These are phyloP conservation scores for Drosophila kuntzei DNA, from an alignment of 2,888 invertebrate species.

Conservation along the genomic window DNA sequence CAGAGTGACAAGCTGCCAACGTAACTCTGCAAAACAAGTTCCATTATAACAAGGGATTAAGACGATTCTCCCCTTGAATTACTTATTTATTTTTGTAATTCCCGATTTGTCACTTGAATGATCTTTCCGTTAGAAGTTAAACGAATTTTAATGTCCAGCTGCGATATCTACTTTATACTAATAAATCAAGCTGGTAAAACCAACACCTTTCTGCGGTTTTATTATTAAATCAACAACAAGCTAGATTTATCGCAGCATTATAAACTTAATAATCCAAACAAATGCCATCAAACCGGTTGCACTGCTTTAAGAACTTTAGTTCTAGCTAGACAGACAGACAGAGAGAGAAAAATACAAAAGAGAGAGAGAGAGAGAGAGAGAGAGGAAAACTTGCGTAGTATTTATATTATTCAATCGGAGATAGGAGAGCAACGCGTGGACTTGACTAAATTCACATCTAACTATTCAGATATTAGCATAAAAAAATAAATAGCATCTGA, in stretches of 20 bases:
- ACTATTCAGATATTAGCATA: background rate
- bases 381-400: slow-evolving; percentile 27
- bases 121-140: background rate
- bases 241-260: slow-evolving; percentile 38
- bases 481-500: slow-evolving; percentile 7
- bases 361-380: background rate
- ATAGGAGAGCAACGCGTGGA: slow-evolving; percentile 9
- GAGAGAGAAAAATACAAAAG: background rate
- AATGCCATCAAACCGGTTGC: slow-evolving; percentile 54
- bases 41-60: background rate
- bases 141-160: slow-evolving; percentile 17
- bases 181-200: slow-evolving; percentile 47
- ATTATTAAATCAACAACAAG: slow-evolving; percentile 18
- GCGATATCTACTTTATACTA: slow-evolving; percentile 2
- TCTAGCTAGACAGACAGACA: slow-evolving; percentile 1
- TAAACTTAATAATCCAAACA: slow-evolving; percentile 34
- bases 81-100: background rate
- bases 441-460: slow-evolving; percentile 8
- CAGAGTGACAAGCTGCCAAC: slow-evolving; percentile 69
- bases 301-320: slow-evolving; percentile 38
- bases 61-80: background rate
- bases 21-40: slow-evolving; percentile 59
- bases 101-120: slow-evolving; percentile 5
- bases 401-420: slow-evolving; percentile 11
- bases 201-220: slow-evolving; percentile 35